phyloP scores from a whole-genome alignment of 2,113 vertebrate species.

The Chionodraco myersi region DNA sequence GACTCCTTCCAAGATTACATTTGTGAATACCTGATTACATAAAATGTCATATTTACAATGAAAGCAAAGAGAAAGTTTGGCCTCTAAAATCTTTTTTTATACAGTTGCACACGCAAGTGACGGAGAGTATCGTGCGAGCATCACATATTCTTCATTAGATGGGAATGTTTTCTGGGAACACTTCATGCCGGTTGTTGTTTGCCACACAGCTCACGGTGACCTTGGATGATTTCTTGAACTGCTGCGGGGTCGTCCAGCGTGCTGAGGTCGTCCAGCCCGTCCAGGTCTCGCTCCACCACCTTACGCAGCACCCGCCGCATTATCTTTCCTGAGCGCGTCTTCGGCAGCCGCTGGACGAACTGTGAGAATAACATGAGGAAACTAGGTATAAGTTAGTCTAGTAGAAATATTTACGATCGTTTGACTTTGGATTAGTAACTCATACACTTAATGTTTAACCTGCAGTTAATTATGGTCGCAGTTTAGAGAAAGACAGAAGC shows the following conservation, averaged over 20 bases:
- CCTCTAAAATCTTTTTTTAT: conserved; percentile 17
- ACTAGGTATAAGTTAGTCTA: neutral
- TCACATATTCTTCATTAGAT: neutral
- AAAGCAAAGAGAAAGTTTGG: conserved; percentile 13
- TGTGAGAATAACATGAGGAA: conserved; percentile 16
- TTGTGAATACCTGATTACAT: neutral
- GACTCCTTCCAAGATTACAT: neutral
- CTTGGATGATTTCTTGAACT: conserved; percentile 82
- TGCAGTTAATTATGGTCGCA: too few relatives aligned
- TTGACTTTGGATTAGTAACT: too few relatives aligned
- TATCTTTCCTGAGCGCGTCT: conserved; percentile 87
- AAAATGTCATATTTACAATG: conserved; percentile 16
- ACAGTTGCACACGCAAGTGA: conserved; percentile 8
- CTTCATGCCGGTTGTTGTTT: conserved; percentile 15
- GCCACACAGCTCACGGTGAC: conserved; percentile 54
- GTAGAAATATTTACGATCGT: too few relatives aligned
- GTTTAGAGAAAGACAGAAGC: too few relatives aligned
- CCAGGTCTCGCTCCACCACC: conserved; percentile 80
- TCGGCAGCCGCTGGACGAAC: conserved; percentile 79
- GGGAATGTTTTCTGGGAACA: neutral
- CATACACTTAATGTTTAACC: too few relatives aligned
- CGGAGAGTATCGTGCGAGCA: neutral
- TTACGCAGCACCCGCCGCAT: conserved; percentile 85
- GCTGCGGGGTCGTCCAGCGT: conserved; percentile 82
- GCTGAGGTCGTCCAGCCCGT: conserved; percentile 84